Percentiles rank a stretch among this genome's conserved stretches.
These are phyloP conservation scores for Catostomus latipinnis DNA, from an alignment of 2,797 vertebrate genomes.

Conservation along the genomic window DNA sequence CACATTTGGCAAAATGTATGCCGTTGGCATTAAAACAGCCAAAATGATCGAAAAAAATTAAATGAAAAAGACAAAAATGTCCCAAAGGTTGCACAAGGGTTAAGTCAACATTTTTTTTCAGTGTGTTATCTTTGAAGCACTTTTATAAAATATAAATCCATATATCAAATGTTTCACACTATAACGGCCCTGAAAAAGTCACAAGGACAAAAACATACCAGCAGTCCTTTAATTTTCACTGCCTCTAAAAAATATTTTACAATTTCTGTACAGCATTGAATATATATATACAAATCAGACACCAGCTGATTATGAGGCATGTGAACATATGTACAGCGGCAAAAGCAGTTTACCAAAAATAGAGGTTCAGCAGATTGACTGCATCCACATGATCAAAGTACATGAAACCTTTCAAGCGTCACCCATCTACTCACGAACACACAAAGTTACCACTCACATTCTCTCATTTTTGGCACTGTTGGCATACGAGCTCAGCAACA, in stretches of 20 bases:
- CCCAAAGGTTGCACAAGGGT: no score
- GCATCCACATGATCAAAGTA: slow-evolving; percentile 30
- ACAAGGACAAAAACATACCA: slow-evolving; percentile 29
- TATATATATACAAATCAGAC: slow-evolving; percentile 58
- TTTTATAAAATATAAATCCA: no score
- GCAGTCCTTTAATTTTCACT: slow-evolving; percentile 69
- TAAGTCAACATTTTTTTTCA: no score
- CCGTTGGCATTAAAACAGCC: no score
- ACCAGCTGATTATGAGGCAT: slow-evolving; percentile 60
- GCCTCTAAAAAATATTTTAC: slow-evolving; percentile 77
- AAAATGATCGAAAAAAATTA: no score
- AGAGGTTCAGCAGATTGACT: slow-evolving; percentile 36
- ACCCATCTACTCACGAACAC: slow-evolving; percentile 42
- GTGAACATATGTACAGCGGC: slow-evolving; percentile 53
- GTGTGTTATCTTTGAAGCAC: no score
- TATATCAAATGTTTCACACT: no score
- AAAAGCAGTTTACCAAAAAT: slow-evolving; percentile 48
- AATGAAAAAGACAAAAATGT: no score
- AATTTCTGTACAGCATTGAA: slow-evolving; percentile 75
- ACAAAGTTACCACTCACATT: slow-evolving; percentile 8
- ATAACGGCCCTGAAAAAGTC: background rate
- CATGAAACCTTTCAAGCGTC: slow-evolving; percentile 35
- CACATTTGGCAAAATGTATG: no score
- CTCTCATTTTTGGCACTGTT: slow-evolving; percentile 64
- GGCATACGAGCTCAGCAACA: slow-evolving; percentile 49